Base-by-base conservation (phyloP, 2,113 vertebrate species). In the Hypocryptadius cinnamomeus region DNA sequence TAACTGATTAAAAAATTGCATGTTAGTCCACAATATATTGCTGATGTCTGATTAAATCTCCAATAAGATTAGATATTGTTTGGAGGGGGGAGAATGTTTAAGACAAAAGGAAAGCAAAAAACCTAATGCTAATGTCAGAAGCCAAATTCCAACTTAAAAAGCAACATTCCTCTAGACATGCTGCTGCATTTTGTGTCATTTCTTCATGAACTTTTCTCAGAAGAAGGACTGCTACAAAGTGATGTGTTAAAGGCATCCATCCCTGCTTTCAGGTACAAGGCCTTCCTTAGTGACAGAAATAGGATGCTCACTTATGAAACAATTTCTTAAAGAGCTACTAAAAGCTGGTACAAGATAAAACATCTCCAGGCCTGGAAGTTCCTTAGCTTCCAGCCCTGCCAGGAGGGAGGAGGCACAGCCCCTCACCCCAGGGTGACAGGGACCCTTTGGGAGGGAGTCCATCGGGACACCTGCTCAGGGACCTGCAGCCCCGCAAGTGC, bases 381-480 rank as follows among this genome's bases (percentile, higher is more conserved):
- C 44, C 56, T 68, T 39, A 79, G 12, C 35, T 23, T 54, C 9
- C 27, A 64, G 64, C 18, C 11, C 30, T 59, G 73, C 51, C 3
- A 3, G 51, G 65, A 57, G 50, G 59, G 60, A 44, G 51, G 21
- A 37, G 57, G 59, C 23, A 11, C 7, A 35, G n/a, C 44, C 24
- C 3, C 3, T 21, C 35, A 50, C 35, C 50, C 42, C 19, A 19
- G 1, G 1, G 60, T 0, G 5, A 23, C 3, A 13, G 44, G 35
- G 39, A 71, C 31, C 24, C 63, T 85, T 27, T 18, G 64, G n/a
- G 59, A 83, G 12, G 23, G 61, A 40, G 28, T 39, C 85, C 71
- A 78, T 56, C 47, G 60, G 60, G 89, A 54, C 39, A 64, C 91
- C 47, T 2, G 8, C 76, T 79, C 68, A 14, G 47, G 79, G 82